phyloP scores from a whole-genome alignment of 2,888 invertebrate species.

The Herminia tarsipennalis region DNA sequence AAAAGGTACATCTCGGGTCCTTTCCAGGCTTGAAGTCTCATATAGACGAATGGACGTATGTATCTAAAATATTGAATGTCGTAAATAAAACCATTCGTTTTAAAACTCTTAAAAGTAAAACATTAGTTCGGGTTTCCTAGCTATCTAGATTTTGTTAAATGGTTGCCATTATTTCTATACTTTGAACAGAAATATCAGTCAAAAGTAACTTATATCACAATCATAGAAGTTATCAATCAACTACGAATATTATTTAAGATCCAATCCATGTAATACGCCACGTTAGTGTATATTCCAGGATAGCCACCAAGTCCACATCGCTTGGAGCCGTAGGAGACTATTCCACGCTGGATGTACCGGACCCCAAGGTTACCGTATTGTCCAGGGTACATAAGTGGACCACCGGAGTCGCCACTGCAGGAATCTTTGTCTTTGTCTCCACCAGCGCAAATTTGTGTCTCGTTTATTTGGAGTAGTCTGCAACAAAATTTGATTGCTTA shows the following conservation, averaged over 20 bases:
- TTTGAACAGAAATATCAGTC: no score
- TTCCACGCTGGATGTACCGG: slow-evolving; percentile 86
- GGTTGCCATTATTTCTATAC: no score
- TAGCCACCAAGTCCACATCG: slow-evolving; percentile 77
- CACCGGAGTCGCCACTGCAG: slow-evolving; percentile 89
- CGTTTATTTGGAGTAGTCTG: slow-evolving; percentile 59
- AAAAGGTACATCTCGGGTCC: no score
- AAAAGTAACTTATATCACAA: no score
- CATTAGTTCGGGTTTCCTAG: no score
- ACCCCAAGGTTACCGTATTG: slow-evolving; percentile 56
- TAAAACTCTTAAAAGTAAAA: no score
- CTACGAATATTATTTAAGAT: slow-evolving; percentile 80
- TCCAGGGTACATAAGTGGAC: slow-evolving; percentile 84
- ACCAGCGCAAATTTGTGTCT: slow-evolving; percentile 84
- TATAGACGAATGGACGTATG: no score
- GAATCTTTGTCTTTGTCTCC: slow-evolving; percentile 85
- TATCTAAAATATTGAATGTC: no score
- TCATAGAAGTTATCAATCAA: no score
- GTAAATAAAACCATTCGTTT: no score
- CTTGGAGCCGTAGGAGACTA: slow-evolving; percentile 85
- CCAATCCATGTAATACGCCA: slow-evolving; percentile 85
- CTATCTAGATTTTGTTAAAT: no score
- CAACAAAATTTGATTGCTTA: slow-evolving; percentile 10
- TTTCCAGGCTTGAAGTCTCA: no score
- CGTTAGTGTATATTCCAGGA: slow-evolving; percentile 87